phyloP scores from a whole-genome alignment of 1,140 invertebrate genomes.

The Radopholus similis region DNA sequence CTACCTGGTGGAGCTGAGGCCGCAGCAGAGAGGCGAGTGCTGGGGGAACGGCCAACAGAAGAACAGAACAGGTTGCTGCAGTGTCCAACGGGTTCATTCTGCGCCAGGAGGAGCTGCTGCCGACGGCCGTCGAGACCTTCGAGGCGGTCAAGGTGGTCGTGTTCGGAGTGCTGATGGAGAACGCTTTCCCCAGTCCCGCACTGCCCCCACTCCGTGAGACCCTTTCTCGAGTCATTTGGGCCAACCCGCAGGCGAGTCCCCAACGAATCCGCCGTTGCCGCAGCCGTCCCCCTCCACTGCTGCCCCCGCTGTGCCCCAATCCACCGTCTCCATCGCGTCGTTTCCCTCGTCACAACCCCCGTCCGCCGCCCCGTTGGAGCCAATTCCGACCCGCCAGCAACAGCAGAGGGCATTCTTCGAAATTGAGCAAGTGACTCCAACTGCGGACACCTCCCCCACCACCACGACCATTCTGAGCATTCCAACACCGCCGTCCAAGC shows the following conservation, averaged over 20 bases:
- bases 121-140: slow-evolving; percentile 41
- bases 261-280: not conserved
- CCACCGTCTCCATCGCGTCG: no score
- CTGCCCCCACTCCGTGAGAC: slow-evolving; percentile 9
- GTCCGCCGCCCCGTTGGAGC: no score
- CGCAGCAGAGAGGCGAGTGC: slow-evolving; percentile 38
- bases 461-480: not conserved
- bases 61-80: slow-evolving; percentile 11
- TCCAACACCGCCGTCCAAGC: not conserved
- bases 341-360: no score
- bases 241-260: not conserved
- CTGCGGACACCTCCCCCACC: not conserved
- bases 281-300: not conserved
- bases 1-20: slow-evolving; percentile 53
- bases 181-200: not conserved
- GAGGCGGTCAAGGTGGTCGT: slow-evolving; percentile 46
- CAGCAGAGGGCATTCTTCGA: no score
- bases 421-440: not conserved
- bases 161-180: slow-evolving; percentile 30
- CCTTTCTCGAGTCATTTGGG: slow-evolving; percentile 4
- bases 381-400: no score
- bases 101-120: slow-evolving; percentile 38
- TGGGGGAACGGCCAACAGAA: not conserved
- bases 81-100: slow-evolving; percentile 41
- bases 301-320: no score